Evolutionary conservation across 2,113 vertebrate species (phyloP), one percentile per base, ranked within the genome.

Genomic region (Seriola rivoliana): DNA sequence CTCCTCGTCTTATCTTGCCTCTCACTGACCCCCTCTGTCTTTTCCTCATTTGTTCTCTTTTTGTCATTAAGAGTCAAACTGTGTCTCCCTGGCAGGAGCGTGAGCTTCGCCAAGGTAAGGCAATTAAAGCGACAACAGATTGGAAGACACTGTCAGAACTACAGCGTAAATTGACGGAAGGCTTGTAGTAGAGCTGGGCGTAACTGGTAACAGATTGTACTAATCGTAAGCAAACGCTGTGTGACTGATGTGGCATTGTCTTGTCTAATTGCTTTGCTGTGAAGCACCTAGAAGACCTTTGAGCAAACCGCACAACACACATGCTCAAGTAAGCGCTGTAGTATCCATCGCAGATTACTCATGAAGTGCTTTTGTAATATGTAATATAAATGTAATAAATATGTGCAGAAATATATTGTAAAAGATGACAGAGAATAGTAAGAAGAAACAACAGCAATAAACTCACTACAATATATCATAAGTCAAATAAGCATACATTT

Each of bases 91-190:
- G 81, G 84, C 82, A 91, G 58, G 75, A 73, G 75, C 70, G 77
- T 84, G 82, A 59, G 83, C 80, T 85, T 80, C 90, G 90, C 88
- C 88, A 91, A 87, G 80, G 82, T 87, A 71, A 90, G 80, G 82
- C 91, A 94, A 94, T 94, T 92, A 94, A 86, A 89, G 89, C 66
- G 62, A 86, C 84, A 85, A 84, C 87, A 90, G 87, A 95, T 89
- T 89, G 92, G 85, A 92, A 77, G 83, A 79, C 88, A 93, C 82
- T 81, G 64, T 64, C 62, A 77, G 71, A 92, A 87, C 85, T 86
- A 80, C 87, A 80, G 81, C 87, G 82, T 63, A 83, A 85, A 90
- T 89, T 86, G 80, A 89, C 71, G 70, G 81, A 75, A 59, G 63
- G 58, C 50, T 79, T 80, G 83, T 75, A 72, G 82, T 38, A 12